Evolutionary conservation across 1,140 invertebrate genomes (phyloP), one percentile per base, ranked within the genome.

Genomic region (Lanistes nyassanus): DNA sequence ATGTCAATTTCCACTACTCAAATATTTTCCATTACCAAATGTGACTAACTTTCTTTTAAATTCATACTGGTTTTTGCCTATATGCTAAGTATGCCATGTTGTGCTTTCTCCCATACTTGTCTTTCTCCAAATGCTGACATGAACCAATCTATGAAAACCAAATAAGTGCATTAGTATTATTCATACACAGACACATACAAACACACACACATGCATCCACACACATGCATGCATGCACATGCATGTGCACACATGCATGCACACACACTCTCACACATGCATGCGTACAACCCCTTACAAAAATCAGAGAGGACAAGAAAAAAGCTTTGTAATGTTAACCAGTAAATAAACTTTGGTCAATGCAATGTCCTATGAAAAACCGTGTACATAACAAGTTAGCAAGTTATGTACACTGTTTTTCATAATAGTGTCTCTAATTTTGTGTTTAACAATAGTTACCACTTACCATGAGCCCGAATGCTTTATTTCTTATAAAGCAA

Each of bases 101-200:
- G 26, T 31, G 37, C 62, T 16, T 31, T 16, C 62, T 16, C 31
- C 11, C 62, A 64, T 31, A 64, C 62, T 23, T 19, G 29, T 26
- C 11, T 31, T 16, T 26, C 11, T 31, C 11, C 62, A 64, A 11
- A 64, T 26, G 29, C 31, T 16, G 13, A 64, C 31, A 64, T 26
- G 29, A 11, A 67, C 37, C 29, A n/a, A 34, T 31, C 11, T 26
- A 64, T 31, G 29, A 11, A 64, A 11, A 64, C 62, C 31, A 67
- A 5, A 34, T 36, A 67, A n/a, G n/a, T 36, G 37, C 65, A 34
- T 36, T 31, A n/a, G 37, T 36, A 67, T 36, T 67, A 67, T 19
- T 19, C 16, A 67, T 42, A 69, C 16, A 39, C 67, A 69, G 26
- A 69, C 67, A 69, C 47, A 69, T 42, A 69, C 47, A 69, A 36